A percentile compares a stretch with the other conserved stretches of the same genome.
These are phyloP conservation scores for Hippotragus niger DNA, from an alignment of 2,113 vertebrate species.

Conservation along the genomic window DNA sequence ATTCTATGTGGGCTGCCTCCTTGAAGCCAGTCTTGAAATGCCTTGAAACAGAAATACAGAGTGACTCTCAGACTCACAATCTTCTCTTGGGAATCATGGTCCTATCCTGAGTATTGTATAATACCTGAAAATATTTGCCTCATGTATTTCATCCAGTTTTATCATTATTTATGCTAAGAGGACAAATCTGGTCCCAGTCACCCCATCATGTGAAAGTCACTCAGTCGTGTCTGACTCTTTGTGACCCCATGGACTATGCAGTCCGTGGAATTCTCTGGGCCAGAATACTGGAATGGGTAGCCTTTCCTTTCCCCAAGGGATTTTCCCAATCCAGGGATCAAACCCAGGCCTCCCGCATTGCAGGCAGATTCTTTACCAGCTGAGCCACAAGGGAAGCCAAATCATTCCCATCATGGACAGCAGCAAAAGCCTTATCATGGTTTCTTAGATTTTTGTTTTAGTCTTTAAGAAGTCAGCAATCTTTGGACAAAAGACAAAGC, in stretches of 20 bases:
- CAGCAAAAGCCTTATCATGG: not conserved
- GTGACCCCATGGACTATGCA: not conserved
- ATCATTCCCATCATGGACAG: not conserved
- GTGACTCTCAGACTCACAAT: not conserved
- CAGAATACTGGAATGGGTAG: not conserved
- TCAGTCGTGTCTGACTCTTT: not conserved
- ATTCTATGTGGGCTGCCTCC: not conserved
- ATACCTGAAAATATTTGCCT: not conserved
- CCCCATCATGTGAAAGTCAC: not conserved
- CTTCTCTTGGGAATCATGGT: not conserved
- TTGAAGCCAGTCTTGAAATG: not conserved
- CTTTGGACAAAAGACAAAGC: not conserved
- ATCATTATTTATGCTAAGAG: not conserved
- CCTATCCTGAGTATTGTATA: not conserved
- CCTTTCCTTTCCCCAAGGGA: not conserved
- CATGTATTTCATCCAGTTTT: not conserved
- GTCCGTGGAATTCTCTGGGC: not conserved
- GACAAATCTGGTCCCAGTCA: not conserved
- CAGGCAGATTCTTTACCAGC: not conserved
- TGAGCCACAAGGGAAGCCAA: not conserved
- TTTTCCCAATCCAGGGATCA: not conserved
- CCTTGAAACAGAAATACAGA: not conserved
- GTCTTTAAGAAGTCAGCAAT: not conserved
- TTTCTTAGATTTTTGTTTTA: not conserved
- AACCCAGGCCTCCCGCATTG: not conserved